These are phyloP conservation scores for Atherinomorus stipes DNA, from an alignment of 2,113 vertebrate species.

Conservation along the genomic window DNA sequence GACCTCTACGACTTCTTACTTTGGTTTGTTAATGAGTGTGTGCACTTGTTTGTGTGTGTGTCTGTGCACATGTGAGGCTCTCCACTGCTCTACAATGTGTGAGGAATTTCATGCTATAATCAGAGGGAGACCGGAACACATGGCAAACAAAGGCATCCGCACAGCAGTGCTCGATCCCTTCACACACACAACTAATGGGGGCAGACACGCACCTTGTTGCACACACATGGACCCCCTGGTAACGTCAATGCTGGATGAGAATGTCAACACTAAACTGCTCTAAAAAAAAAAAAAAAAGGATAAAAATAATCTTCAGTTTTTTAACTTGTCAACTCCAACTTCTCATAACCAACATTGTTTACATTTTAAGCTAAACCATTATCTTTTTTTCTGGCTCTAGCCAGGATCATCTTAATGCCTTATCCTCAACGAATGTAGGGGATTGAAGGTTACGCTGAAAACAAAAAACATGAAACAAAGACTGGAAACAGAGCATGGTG, in stretches of 20 bases:
- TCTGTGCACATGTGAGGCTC: slow-evolving; percentile 62
- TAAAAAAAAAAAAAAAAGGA: no score
- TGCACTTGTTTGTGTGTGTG: slow-evolving; percentile 53
- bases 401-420: no score
- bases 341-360: no score
- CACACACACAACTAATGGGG: slow-evolving; percentile 20
- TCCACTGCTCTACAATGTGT: slow-evolving; percentile 63
- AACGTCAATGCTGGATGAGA: not conserved
- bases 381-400: no score
- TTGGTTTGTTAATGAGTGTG: slow-evolving; percentile 44
- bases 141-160: slow-evolving; percentile 58
- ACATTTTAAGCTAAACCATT: no score
- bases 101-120: slow-evolving; percentile 74
- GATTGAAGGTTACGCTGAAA: no score
- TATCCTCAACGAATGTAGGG: no score
- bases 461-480: no score
- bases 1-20: slow-evolving; percentile 60
- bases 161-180: slow-evolving; percentile 21
- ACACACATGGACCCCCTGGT: not conserved
- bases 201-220: slow-evolving; percentile 14
- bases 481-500: no score
- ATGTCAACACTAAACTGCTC: not conserved
- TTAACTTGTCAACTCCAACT: no score
- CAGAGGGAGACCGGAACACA: slow-evolving; percentile 71
- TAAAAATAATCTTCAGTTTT: no score